Percentiles rank a stretch among this genome's conserved stretches.
These are phyloP conservation scores for Tetranychus piercei DNA, from an alignment of 2,888 invertebrate species.

Conservation along the genomic window DNA sequence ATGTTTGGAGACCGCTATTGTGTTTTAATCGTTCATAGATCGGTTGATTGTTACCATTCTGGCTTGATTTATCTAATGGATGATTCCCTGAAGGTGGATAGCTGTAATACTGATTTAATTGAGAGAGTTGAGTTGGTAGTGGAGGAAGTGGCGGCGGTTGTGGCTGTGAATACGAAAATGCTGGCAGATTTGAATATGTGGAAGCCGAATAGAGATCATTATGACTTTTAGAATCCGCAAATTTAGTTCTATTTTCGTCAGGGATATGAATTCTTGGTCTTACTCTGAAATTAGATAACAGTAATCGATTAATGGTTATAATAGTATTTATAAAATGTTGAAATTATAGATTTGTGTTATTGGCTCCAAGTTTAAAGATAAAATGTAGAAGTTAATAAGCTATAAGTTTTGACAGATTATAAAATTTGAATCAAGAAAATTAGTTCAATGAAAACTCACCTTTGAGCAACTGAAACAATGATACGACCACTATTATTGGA, in stretches of 20 bases:
- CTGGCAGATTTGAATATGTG: neutral
- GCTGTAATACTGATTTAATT: neutral
- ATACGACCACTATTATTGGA: neutral
- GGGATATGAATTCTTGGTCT: constrained; percentile 4
- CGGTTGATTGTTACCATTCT: neutral
- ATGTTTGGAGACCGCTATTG: neutral
- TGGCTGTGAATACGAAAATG: neutral
- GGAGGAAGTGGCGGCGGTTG: constrained; percentile 3
- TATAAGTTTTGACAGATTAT: too few species aligned
- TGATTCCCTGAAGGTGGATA: neutral
- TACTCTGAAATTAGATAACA: neutral
- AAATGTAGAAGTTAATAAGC: neutral
- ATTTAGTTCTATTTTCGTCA: neutral
- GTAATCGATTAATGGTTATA: too few species aligned
- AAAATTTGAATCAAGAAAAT: too few species aligned
- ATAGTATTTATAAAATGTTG: too few species aligned
- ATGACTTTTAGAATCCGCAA: constrained; percentile 5
- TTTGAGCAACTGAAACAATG: constrained; percentile 8
- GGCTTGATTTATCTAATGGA: neutral
- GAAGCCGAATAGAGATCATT: constrained; percentile 10
- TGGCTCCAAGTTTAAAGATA: neutral
- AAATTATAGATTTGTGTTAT: neutral
- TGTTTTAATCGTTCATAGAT: neutral
- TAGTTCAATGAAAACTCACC: neutral
- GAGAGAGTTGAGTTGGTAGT: neutral